These are phyloP conservation scores for Myripristis murdjan DNA, from an alignment of 2,797 vertebrate species.

Conservation along the genomic window DNA sequence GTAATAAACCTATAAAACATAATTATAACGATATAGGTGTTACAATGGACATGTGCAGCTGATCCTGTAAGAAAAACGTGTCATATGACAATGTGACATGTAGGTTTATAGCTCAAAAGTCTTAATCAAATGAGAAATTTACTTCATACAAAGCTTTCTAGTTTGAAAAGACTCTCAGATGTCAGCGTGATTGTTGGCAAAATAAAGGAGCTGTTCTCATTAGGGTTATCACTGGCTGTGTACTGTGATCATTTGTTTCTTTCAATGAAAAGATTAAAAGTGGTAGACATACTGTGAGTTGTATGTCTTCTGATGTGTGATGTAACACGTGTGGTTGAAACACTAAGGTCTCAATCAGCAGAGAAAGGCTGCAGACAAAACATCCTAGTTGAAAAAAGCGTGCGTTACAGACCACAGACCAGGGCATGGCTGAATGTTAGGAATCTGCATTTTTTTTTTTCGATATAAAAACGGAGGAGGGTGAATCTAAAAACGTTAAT, in stretches of 20 bases:
- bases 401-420: neutral
- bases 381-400: conserved; percentile 26
- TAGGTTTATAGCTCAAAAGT: conserved; percentile 61
- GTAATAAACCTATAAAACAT: too few species aligned
- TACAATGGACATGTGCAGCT: too few species aligned
- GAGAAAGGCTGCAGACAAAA: neutral
- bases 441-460: conserved; percentile 27
- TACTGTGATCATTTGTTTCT: conserved; percentile 55
- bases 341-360: conserved; percentile 13
- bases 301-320: too few species aligned
- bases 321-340: conserved; percentile 12
- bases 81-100: conserved; percentile 26
- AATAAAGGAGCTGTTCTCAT: conserved; percentile 53
- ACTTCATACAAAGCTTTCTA: conserved; percentile 52
- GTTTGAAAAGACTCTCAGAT: conserved; percentile 60
- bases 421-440: conserved; percentile 7
- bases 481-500: conserved; percentile 47
- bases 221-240: conserved; percentile 47
- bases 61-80: too few species aligned
- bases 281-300: too few species aligned
- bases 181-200: conserved; percentile 54
- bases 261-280: conserved; percentile 46
- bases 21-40: too few species aligned
- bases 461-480: conserved; percentile 3
- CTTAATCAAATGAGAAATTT: conserved; percentile 54